Percentiles rank a stretch among this genome's conserved stretches.
Conservation (phyloP, 2,797 vertebrate species). For the Acrossocheilus fasciatus region DNA sequence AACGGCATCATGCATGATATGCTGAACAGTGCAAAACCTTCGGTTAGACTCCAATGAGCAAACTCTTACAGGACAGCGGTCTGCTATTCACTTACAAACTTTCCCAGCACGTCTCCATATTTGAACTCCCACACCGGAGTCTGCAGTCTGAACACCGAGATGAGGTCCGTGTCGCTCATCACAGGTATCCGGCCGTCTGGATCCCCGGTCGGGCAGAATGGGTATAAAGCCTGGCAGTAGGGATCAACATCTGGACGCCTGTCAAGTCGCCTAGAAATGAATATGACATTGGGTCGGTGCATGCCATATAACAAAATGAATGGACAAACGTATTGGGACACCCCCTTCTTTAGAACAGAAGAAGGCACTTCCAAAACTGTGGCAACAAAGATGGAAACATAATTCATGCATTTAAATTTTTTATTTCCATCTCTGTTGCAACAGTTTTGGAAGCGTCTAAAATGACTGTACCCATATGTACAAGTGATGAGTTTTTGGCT, state of each 20-base stretch:
- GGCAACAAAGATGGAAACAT: too few species aligned
- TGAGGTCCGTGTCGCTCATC: conserved; percentile 83
- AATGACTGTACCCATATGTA: too few species aligned
- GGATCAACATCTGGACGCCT: conserved; percentile 86
- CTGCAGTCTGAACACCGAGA: conserved; percentile 93
- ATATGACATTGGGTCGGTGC: background rate
- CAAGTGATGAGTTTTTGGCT: too few species aligned
- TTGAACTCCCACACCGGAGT: conserved; percentile 98
- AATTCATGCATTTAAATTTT: too few species aligned
- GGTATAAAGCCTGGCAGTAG: conserved; percentile 91
- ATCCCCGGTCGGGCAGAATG: conserved; percentile 93
- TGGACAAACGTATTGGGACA: too few species aligned
- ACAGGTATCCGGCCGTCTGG: conserved; percentile 82
- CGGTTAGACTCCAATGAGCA: background rate
- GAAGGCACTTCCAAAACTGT: too few species aligned
- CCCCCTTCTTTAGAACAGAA: too few species aligned
- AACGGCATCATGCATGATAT: conserved; percentile 97
- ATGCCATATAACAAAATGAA: background rate
- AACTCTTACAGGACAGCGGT: background rate
- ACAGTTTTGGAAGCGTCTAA: too few species aligned
- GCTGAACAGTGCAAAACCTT: conserved; percentile 73
- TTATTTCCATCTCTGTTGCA: too few species aligned
- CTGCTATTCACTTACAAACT: conserved; percentile 81
- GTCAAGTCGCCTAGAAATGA: conserved; percentile 85
- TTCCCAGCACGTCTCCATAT: conserved; percentile 89